Evolutionary conservation across 2,888 invertebrate species (phyloP).

Genomic region (Rapana venosa): DNA sequence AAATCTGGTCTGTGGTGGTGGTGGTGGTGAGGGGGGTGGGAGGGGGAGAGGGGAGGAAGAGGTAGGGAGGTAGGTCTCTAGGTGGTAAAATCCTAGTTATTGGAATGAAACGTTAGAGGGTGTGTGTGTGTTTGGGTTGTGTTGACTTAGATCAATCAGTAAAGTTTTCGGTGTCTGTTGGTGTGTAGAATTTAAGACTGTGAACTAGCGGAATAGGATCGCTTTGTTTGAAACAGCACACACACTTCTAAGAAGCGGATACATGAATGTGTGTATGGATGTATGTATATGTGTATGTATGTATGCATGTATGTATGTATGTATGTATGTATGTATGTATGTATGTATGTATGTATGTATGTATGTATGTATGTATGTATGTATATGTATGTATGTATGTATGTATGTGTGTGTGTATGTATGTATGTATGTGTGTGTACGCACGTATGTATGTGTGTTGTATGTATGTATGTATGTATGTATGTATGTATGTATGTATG

Average conservation of each 20-base stretch:
- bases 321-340: not conserved
- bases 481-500: slow-evolving; percentile 25
- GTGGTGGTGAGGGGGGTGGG: no score
- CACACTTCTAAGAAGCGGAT: not conserved
- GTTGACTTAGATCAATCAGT: no score
- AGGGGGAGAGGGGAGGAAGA: no score
- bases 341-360: not conserved
- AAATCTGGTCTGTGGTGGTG: no score
- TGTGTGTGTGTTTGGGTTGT: no score
- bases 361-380: not conserved
- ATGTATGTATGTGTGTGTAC: not conserved
- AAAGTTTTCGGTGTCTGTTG: no score
- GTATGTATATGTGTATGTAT: not conserved
- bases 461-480: slow-evolving; percentile 3
- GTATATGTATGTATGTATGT: not conserved
- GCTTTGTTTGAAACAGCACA: no score
- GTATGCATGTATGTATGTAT: not conserved
- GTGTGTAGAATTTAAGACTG: no score
- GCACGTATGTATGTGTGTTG: not conserved
- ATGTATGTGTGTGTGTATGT: not conserved
- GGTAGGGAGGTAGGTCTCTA: no score
- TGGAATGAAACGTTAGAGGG: no score
- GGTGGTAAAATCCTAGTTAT: no score
- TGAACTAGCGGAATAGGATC: no score
- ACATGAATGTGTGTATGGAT: slow-evolving; percentile 14